Conservation (phyloP, 2,797 vertebrate genomes). For the Catamblyrhynchus diadema region DNA sequence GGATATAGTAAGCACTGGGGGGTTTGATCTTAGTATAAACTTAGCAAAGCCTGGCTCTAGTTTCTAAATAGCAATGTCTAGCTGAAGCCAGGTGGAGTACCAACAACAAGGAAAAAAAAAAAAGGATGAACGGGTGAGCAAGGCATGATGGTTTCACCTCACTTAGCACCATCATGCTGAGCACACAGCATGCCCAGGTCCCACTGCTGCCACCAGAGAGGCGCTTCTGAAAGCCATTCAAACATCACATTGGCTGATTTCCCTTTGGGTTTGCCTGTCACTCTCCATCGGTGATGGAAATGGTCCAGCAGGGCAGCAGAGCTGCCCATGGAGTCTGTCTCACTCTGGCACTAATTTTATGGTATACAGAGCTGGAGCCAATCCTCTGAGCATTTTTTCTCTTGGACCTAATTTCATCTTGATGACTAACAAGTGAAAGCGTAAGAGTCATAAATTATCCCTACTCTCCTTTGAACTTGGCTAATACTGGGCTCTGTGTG, state of each 20-base stretch:
- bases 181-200: not conserved
- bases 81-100: not conserved
- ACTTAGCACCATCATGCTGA: not conserved
- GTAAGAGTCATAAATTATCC: not conserved
- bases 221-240: not conserved
- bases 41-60: not conserved
- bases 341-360: not conserved
- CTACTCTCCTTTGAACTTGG: not conserved
- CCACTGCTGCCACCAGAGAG: not conserved
- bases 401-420: not conserved
- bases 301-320: not conserved
- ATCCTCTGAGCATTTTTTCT: not conserved
- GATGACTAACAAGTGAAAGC: slow-evolving; percentile 14
- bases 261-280: not conserved
- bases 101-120: fast-evolving
- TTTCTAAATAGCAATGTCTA: not conserved
- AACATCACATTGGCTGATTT: not conserved
- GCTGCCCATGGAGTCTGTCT: not conserved
- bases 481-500: not conserved
- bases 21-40: not conserved
- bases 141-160: not conserved
- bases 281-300: not conserved
- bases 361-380: fast-evolving
- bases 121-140: not conserved
- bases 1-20: not conserved